phyloP scores from a whole-genome alignment of 2,888 invertebrate species.

The Mycalesis mineus region DNA sequence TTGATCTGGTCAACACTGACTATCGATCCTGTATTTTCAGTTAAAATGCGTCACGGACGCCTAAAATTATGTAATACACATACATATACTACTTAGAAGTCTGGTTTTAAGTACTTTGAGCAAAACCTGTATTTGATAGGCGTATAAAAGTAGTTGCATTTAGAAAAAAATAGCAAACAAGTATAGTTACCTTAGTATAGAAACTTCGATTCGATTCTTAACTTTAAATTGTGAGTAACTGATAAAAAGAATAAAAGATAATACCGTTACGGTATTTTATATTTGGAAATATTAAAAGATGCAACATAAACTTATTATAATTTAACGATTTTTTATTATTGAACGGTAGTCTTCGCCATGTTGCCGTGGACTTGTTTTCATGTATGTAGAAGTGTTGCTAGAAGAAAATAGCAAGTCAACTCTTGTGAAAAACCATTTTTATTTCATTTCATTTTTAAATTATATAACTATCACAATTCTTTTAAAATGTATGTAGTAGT shows the following conservation, averaged over 20 bases:
- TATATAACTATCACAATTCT: no score
- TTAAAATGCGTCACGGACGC: neutral
- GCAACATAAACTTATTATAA: neutral
- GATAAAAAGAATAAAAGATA: neutral
- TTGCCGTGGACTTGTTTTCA: constrained; percentile 37
- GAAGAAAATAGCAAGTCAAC: neutral
- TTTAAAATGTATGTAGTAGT: neutral
- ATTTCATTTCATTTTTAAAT: no score
- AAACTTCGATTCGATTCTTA: neutral
- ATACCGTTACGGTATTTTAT: neutral
- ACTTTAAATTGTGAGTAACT: neutral
- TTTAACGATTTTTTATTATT: neutral
- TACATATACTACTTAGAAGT: neutral
- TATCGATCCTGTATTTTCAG: neutral
- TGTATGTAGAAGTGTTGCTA: constrained; percentile 47
- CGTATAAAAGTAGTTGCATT: neutral
- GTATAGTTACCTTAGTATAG: constrained; percentile 13
- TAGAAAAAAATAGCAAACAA: constrained; percentile 26
- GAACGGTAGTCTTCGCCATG: constrained; percentile 49
- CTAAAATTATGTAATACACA: neutral
- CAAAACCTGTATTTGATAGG: neutral
- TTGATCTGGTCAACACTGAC: constrained; percentile 22
- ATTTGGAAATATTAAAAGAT: neutral
- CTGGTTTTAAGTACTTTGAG: constrained; percentile 1
- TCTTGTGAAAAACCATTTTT: no score